Percentiles rank a stretch among this genome's conserved stretches.
Conservation (phyloP, 2,888 invertebrate genomes). For the Orchestes rusci region DNA sequence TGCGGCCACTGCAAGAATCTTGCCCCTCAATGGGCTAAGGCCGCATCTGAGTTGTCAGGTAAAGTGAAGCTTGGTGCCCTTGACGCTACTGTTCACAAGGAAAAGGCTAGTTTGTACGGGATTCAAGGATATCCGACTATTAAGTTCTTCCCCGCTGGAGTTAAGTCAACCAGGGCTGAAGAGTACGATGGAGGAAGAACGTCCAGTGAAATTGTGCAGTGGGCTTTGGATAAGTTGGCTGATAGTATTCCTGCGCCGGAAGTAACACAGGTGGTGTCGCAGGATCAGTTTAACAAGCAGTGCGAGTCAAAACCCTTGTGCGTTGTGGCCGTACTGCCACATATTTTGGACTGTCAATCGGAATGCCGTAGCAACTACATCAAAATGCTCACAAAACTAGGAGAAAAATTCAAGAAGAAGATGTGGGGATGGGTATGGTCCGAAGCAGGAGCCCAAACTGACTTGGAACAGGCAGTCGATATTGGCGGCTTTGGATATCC, state of each 20-base stretch:
- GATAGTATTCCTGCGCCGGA: conserved; percentile 90
- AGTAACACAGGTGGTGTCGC: conserved; percentile 52
- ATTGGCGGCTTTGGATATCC: conserved; percentile 99
- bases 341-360: conserved; percentile 93
- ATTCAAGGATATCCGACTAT: conserved; percentile 96
- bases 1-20: conserved; percentile 96
- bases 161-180: conserved; percentile 59
- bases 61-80: conserved; percentile 94
- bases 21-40: conserved; percentile 93
- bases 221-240: conserved; percentile 78
- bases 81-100: conserved; percentile 88
- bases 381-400: conserved; percentile 60
- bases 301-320: conserved; percentile 88
- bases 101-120: conserved; percentile 74
- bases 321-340: conserved; percentile 85
- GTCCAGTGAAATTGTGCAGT: conserved; percentile 79
- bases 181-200: conserved; percentile 95
- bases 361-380: conserved; percentile 87
- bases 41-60: conserved; percentile 90
- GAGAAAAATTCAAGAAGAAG: conserved; percentile 89
- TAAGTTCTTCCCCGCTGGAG: conserved; percentile 77
- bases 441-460: conserved; percentile 80
- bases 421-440: conserved; percentile 86
- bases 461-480: conserved; percentile 82
- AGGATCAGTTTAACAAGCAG: conserved; percentile 58